A percentile compares a stretch with the other conserved stretches of the same genome.
These are phyloP conservation scores for Aspidiotus destructor DNA, from an alignment of 2,888 invertebrate species.

Conservation along the genomic window DNA sequence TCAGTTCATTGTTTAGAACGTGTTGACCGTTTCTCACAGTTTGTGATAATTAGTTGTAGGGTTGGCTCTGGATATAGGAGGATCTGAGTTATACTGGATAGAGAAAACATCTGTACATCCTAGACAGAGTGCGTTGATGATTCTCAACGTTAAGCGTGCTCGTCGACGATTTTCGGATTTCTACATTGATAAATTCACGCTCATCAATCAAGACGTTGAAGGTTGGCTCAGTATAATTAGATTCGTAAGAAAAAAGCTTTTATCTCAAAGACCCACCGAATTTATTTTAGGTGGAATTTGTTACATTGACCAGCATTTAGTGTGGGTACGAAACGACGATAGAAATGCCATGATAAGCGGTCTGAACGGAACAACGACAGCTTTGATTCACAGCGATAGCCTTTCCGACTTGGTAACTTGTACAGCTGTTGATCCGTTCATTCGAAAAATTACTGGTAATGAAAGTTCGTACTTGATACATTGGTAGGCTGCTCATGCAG, in stretches of 20 bases:
- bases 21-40: no score
- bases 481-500: no score
- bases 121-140: constrained; percentile 19
- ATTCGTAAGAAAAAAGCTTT: no score
- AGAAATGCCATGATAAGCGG: constrained; percentile 66
- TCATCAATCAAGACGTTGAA: constrained; percentile 26
- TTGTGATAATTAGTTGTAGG: constrained; percentile 57
- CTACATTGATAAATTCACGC: constrained; percentile 21
- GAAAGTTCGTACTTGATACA: constrained; percentile 3
- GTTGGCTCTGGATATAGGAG: constrained; percentile 67
- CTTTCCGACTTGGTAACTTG: constrained; percentile 58
- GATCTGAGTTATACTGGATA: constrained; percentile 73
- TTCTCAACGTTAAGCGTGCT: constrained; percentile 1
- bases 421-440: constrained; percentile 61
- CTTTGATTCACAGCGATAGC: constrained; percentile 54
- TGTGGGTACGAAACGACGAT: constrained; percentile 66
- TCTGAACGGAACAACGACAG: constrained; percentile 61
- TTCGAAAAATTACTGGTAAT: not conserved
- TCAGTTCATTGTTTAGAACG: no score
- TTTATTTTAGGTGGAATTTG: constrained; percentile 52
- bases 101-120: constrained; percentile 19
- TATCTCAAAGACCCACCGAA: not conserved
- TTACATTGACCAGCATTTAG: constrained; percentile 68
- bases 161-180: constrained; percentile 3
- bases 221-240: not conserved